Base-by-base conservation (phyloP, 2,888 invertebrate genomes). In the Drosophila imparisetae region DNA sequence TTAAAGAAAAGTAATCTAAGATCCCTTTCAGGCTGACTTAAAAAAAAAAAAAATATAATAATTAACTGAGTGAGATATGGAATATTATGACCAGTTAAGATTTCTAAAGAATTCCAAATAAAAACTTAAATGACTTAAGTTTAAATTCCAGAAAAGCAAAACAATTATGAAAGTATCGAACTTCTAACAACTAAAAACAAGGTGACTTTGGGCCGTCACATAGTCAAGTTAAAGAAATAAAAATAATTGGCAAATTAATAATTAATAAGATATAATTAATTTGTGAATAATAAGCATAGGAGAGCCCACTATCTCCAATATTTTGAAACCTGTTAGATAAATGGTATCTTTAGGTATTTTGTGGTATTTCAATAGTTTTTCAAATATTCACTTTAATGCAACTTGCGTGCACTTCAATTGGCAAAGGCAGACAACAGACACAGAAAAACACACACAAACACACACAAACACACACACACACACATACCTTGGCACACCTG, bases 321-420 rank as follows among this genome's bases (percentile, higher is more conserved):
- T 45, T 21, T 7, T 45, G 13, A 7, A 36, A 15, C 4, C 6
- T 5, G 15, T 24, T 53, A 0, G 30, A 15, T 10, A 15, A 24
- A 10, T 34, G 8, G n/a, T 36, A 32, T 29, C 29, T 40, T 48
- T 29, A 53, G 66, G 48, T 49, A 34, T 63, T 52, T 42, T 27
- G 34, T 45, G 61, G 68, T 66, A 66, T 62, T 74, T 72, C 10
- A 71, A 58, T 79, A 65, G 77, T 72, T 73, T 71, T 79, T 70
- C 58, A 40, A 48, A 68, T 75, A 81, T 79, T 68, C 66, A 45
- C 52, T 69, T 69, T 72, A 77, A 77, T 69, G 67, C 64, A 61
- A 69, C 69, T 72, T 79, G 70, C 72, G 72, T 75, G 48, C 60
- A 54, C 59, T 75, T 78, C 76, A 72, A 72, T 57, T 52, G 60